These are phyloP conservation scores for Eupithecia vulgata DNA, from an alignment of 2,888 invertebrate genomes.

Conservation along the genomic window DNA sequence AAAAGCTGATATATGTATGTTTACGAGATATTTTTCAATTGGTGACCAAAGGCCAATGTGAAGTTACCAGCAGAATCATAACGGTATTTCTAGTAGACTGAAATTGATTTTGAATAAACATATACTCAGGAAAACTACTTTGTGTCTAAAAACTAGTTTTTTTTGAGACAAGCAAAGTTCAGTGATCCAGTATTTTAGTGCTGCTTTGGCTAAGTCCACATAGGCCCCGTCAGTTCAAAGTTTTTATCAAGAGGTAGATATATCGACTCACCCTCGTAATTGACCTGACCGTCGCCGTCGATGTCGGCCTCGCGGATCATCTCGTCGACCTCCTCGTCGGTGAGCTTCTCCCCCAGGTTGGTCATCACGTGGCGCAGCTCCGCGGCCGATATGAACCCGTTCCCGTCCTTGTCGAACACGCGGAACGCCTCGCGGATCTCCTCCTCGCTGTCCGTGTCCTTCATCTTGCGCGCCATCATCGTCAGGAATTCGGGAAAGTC, in stretches of 20 bases:
- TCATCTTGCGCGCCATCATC: slow-evolving; percentile 99
- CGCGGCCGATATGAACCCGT: slow-evolving; percentile 99
- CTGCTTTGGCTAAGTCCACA: neutral
- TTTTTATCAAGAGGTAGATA: neutral
- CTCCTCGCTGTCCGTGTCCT: slow-evolving; percentile 99
- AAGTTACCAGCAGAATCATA: neutral
- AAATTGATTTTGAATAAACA: neutral
- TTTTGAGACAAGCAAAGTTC: neutral
- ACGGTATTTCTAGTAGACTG: neutral
- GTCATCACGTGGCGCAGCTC: slow-evolving; percentile 99
- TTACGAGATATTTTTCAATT: neutral
- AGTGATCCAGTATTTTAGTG: neutral
- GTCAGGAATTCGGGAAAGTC: slow-evolving; percentile 99
- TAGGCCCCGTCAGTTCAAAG: neutral
- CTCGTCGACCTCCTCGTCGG: slow-evolving; percentile 99
- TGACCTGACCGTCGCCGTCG: slow-evolving; percentile 99
- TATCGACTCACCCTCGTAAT: slow-evolving; percentile 92
- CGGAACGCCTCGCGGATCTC: slow-evolving; percentile 99
- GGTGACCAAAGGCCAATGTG: neutral
- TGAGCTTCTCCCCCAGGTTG: slow-evolving; percentile 99
- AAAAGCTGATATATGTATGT: too few relatives aligned
- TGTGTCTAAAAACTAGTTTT: neutral
- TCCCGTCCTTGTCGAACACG: slow-evolving; percentile 99
- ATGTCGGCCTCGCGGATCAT: slow-evolving; percentile 99
- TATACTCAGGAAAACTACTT: neutral